Evolutionary conservation across 2,113 vertebrate genomes (phyloP), one percentile per base, ranked within the genome.

Genomic region (Miniopterus natalensis): DNA sequence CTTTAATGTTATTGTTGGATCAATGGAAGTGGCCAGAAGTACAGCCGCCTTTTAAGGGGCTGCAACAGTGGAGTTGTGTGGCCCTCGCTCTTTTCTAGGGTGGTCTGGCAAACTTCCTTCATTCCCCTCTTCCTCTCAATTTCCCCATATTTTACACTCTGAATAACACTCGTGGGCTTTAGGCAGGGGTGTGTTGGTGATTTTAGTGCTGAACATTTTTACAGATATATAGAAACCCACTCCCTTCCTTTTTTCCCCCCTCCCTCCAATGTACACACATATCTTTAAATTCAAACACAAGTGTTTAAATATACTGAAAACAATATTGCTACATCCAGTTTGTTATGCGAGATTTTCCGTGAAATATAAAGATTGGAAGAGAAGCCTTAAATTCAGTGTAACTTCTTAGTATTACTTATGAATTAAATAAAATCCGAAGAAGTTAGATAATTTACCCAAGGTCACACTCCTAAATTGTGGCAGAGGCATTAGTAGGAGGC

Each of bases 261-360:
- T 88, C 11, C 15, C 84, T 14, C 14, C 1, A 18, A 68, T 84
- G 25, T 42, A 63, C 1, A 55, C 17, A 88, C 18, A 25, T 31
- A 42, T 66, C 68, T 95, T 92, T 84, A 87, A 73, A 29, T 47
- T 78, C 40, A 95, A 95, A 66, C 15, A 59, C 6, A 47, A 21
- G 53, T 53, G 18, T 90, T 83, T 81, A 45, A 63, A 25, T 47
- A 65, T 47, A 68, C 23, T 66, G 36, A 80, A 93, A 55, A 75
- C 49, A 96, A 79, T 73, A 83, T 42, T 77, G 7, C 23, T 79
- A 57, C 8, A 73, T 59, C 12, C 25, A 71, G 2, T 77, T 74
- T 53, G 20, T 63, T 55, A 36, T 70, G 40, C 2, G 53, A 49
- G 36, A 92, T 11, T 88, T 5, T 92, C 55, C 17, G 45, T 68